Base-by-base conservation (phyloP, 2,888 invertebrate genomes). In the Rhagium mordax region DNA sequence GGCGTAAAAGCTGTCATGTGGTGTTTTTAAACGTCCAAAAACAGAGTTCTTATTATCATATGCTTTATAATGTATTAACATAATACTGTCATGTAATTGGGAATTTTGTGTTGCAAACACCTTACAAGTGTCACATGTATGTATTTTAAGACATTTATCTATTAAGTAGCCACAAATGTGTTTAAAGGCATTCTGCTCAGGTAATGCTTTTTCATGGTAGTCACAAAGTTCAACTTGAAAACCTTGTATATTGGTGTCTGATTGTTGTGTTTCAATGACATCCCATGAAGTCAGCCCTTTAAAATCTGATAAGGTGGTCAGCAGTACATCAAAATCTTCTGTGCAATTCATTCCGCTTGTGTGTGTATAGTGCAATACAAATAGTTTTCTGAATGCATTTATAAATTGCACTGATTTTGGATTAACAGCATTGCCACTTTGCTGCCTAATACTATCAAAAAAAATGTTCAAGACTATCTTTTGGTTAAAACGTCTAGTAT, bases 121-220 rank as follows among this genome's bases (percentile, higher is more conserved):
- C 3, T 59, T 47, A 47, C 74, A 74, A 24, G 13, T 62, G 0
- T 49, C 64, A 18, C 72, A 69, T 5, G n/a, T 21, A 53, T 74
- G 72, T 20, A 55, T 48, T 55, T 62, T 68, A 21, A 72, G 21
- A 62, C 68, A 72, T 8, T 49, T 53, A 10, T 67, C 27, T 18
- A 67, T 53, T 20, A 67, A 49, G 24, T 74, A 67, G 6, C 72
- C 72, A 59, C 47, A 48, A 49, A 74, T 20, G 49, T 71, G 71
- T 57, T 67, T 68, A 18, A 73, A 73, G 8, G 73, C 73, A 65
- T 73, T 73, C 51, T 65, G 69, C 33, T 72, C 66, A 3, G 74
- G 67, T 16, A 74, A 59, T n/a, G 47, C n/a, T 49, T 59, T 62
- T 29, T 61, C 18, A 6, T 61, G 61, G n/a, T 74, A 71, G 29